Conservation (phyloP, 2,113 vertebrate species). For the Myotis brandtii region DNA sequence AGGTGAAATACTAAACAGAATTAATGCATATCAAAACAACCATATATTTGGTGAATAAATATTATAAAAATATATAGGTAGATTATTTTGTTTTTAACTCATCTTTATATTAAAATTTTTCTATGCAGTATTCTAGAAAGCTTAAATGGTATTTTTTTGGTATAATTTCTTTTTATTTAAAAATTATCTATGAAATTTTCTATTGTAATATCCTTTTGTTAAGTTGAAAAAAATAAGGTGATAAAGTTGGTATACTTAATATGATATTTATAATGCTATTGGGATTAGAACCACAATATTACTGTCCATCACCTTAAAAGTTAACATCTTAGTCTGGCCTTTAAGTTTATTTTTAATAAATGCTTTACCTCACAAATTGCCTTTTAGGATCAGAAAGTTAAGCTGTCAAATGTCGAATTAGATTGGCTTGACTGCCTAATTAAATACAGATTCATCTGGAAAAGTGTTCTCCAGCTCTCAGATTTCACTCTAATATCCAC, state of each 20-base stretch:
- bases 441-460: constrained; percentile 60
- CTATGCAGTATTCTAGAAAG: not conserved
- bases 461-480: constrained; percentile 40
- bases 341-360: constrained; percentile 64
- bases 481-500: constrained; percentile 15
- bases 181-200: constrained; percentile 6
- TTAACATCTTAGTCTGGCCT: constrained; percentile 35
- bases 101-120: not conserved
- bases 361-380: constrained; percentile 10
- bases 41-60: not conserved
- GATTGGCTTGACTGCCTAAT: constrained; percentile 64
- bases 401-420: constrained; percentile 60
- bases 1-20: not conserved
- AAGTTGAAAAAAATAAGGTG: not conserved
- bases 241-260: not conserved
- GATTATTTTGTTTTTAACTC: not conserved
- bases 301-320: constrained; percentile 22
- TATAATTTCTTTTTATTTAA: not conserved
- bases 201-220: not conserved
- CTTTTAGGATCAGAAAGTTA: constrained; percentile 45
- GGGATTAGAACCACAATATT: not conserved
- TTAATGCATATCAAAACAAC: not conserved
- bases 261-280: not conserved
- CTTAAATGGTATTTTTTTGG: not conserved
- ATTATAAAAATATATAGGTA: not conserved